phyloP scores from a whole-genome alignment of 1,140 invertebrate species.

The Danaus melanippus region DNA sequence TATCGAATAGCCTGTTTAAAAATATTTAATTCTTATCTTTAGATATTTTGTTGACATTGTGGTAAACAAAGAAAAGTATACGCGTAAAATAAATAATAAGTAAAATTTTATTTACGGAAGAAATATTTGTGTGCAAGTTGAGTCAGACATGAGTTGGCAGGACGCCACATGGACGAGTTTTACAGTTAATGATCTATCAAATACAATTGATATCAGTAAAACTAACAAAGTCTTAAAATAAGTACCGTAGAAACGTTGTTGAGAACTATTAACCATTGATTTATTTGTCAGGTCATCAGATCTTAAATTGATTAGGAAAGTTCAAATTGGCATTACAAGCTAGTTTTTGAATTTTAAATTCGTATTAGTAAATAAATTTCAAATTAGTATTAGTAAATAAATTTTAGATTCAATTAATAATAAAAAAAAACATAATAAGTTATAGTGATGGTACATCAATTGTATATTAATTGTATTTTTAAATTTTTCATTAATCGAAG shows the following conservation, averaged over 20 bases:
- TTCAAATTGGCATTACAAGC: no score
- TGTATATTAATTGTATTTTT: no score
- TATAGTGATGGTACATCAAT: no score
- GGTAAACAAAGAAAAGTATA: constrained; percentile 3
- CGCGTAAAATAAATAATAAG: no score
- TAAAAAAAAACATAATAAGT: no score
- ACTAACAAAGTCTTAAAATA: constrained; percentile 14
- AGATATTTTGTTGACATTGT: constrained; percentile 5
- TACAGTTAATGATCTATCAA: constrained; percentile 12
- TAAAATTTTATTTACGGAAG: constrained; percentile 14
- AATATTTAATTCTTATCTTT: constrained; percentile 17
- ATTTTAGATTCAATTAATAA: no score
- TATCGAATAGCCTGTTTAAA: constrained; percentile 67
- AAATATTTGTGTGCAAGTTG: constrained; percentile 16
- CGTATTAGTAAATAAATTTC: no score
- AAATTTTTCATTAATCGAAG: no score
- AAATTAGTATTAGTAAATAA: no score
- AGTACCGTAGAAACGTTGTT: neutral
- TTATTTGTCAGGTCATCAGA: constrained; percentile 6
- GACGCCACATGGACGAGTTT: constrained; percentile 13
- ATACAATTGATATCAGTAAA: constrained; percentile 10
- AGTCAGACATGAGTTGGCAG: constrained; percentile 16
- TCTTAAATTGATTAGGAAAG: neutral
- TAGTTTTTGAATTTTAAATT: no score
- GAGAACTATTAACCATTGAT: constrained; percentile 8